A percentile compares a stretch with the other conserved stretches of the same genome.
Evolutionary conservation across 2,888 invertebrate species (phyloP).

Genomic region (Melieria crassipennis): DNA sequence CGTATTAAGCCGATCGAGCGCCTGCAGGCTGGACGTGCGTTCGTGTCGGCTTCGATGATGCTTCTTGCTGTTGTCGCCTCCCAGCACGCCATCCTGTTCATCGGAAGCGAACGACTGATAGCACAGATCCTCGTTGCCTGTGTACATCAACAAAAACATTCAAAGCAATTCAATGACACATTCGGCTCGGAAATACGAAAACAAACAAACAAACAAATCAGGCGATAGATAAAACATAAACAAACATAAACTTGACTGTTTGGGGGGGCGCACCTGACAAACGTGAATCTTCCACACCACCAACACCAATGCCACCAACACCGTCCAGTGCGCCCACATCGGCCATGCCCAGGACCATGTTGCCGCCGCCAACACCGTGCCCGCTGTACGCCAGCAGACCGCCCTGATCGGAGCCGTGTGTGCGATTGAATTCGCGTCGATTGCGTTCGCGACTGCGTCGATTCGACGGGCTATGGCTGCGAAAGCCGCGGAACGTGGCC

Average conservation of each 20-base stretch:
- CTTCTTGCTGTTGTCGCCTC: slow-evolving; percentile 53
- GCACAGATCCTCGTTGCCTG: slow-evolving; percentile 63
- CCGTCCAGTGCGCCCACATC: slow-evolving; percentile 46
- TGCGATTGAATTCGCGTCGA: slow-evolving; percentile 56
- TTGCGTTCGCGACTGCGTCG: slow-evolving; percentile 64
- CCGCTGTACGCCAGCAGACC: slow-evolving; percentile 62
- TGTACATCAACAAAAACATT: slow-evolving; percentile 13
- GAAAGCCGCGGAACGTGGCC: slow-evolving; percentile 57
- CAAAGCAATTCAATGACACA: background rate
- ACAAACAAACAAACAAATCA: background rate
- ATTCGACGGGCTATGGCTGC: slow-evolving; percentile 66
- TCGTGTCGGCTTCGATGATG: slow-evolving; percentile 62
- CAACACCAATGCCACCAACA: slow-evolving; percentile 49
- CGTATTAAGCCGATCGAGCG: slow-evolving; percentile 82
- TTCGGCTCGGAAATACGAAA: background rate
- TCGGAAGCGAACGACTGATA: slow-evolving; percentile 65
- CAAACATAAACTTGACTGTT: background rate
- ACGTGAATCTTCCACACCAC: slow-evolving; percentile 62
- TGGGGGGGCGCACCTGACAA: slow-evolving; percentile 55
- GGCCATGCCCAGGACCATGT: slow-evolving; percentile 43
- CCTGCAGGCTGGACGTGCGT: slow-evolving; percentile 66
- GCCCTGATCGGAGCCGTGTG: slow-evolving; percentile 63
- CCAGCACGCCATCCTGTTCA: slow-evolving; percentile 58
- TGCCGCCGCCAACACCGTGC: slow-evolving; percentile 44
- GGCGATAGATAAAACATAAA: background rate